Evolutionary conservation across 2,888 invertebrate genomes (phyloP).

Genomic region (Auanema sp.): DNA sequence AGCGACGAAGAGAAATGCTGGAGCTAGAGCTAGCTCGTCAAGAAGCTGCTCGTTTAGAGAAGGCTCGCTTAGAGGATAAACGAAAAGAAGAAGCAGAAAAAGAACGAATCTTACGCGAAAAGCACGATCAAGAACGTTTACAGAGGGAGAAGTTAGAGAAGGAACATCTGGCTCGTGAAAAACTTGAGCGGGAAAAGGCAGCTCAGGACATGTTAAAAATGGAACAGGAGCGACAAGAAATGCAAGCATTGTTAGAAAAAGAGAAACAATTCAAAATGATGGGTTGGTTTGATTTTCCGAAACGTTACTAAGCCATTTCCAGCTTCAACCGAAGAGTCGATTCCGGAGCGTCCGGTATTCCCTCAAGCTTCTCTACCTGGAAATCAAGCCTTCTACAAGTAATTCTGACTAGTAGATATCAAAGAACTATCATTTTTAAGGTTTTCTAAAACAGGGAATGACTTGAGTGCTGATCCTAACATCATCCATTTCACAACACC

Average conservation of each 20-base stretch:
- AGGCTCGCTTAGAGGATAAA: not conserved
- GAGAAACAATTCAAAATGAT: not conserved
- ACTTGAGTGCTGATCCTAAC: too few species aligned
- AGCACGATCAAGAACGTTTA: conserved; percentile 6
- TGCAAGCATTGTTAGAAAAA: not conserved
- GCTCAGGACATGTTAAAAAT: conserved; percentile 17
- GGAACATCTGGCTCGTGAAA: not conserved
- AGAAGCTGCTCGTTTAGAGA: not conserved
- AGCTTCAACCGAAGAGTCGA: conserved; percentile 6
- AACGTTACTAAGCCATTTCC: not conserved
- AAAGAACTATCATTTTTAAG: not conserved
- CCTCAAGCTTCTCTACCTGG: conserved; percentile 7
- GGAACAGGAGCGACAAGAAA: conserved; percentile 2
- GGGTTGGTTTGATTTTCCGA: not conserved
- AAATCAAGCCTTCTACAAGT: not conserved
- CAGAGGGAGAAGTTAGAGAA: conserved; percentile 1
- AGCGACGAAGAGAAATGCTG: not conserved
- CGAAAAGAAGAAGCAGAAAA: not conserved
- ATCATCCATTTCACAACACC: too few species aligned
- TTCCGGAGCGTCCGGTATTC: conserved; percentile 2
- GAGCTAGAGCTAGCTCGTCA: not conserved
- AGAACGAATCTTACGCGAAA: not conserved
- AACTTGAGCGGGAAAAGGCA: conserved; percentile 21
- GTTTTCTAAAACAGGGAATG: not conserved
- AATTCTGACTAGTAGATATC: not conserved